Evolutionary conservation across 2,113 vertebrate species (phyloP).

Genomic region (Alligator mississippiensis): DNA sequence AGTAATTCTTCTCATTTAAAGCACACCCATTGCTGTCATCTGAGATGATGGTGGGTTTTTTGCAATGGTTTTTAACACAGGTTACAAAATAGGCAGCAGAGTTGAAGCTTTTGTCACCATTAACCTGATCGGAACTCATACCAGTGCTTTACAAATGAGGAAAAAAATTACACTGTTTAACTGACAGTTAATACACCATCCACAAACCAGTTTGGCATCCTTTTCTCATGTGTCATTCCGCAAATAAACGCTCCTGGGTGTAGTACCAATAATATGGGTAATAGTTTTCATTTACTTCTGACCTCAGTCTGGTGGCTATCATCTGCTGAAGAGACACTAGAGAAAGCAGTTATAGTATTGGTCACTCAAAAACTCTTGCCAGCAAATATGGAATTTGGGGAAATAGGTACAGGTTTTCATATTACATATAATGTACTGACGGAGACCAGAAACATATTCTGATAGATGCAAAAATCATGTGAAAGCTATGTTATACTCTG

Average conservation of each 20-base stretch:
- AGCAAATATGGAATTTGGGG: neutral
- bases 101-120: neutral
- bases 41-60: neutral
- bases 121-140: neutral
- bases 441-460: neutral
- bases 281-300: neutral
- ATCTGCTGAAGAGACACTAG: neutral
- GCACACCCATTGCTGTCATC: accelerated
- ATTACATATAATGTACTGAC: neutral
- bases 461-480: neutral
- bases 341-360: accelerated
- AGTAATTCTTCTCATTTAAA: neutral
- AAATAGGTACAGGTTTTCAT: neutral
- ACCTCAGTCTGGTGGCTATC: neutral
- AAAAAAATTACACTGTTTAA: neutral
- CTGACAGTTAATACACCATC: neutral
- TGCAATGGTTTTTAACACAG: neutral
- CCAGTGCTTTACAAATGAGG: neutral
- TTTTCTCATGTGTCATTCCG: neutral
- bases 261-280: neutral
- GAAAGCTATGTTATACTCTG: neutral
- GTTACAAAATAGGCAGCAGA: neutral
- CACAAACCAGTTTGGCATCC: accelerated
- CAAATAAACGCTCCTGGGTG: accelerated
- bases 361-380: neutral